Evolutionary conservation across 2,113 vertebrate species (phyloP).

Genomic region (Plotosus lineatus): DNA sequence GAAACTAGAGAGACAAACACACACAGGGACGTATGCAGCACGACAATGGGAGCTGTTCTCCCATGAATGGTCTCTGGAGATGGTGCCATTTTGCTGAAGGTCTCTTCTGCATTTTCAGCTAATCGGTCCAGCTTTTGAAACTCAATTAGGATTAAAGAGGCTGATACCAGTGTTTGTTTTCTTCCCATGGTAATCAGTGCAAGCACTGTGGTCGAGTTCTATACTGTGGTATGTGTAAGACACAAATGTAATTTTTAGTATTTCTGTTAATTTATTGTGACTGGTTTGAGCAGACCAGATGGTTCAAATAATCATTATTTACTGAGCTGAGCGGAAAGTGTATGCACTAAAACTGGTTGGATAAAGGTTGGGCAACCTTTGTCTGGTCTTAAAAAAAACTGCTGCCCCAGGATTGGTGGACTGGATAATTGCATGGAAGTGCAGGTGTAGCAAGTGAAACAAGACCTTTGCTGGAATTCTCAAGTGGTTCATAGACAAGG

Average conservation of each 20-base stretch:
- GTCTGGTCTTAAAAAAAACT: not conserved
- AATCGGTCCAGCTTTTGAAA: slow-evolving; percentile 55
- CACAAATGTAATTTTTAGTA: not conserved
- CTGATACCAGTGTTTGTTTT: not conserved
- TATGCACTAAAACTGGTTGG: not conserved
- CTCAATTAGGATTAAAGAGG: slow-evolving; percentile 49
- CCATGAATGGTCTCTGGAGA: slow-evolving; percentile 39
- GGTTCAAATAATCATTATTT: not conserved
- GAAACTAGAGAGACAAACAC: not conserved
- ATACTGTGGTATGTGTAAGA: not conserved
- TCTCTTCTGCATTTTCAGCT: slow-evolving; percentile 11
- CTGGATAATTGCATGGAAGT: too few relatives aligned
- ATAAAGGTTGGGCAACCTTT: not conserved
- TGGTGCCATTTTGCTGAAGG: slow-evolving; percentile 25
- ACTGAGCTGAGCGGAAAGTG: not conserved
- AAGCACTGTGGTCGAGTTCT: not conserved
- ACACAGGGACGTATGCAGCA: not conserved
- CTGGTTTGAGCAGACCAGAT: not conserved
- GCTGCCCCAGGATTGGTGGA: not conserved
- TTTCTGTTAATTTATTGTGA: not conserved
- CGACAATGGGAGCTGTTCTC: not conserved
- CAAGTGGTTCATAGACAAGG: too few relatives aligned
- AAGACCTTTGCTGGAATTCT: too few relatives aligned
- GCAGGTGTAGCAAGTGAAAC: too few relatives aligned
- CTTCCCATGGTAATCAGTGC: slow-evolving; percentile 17